Evolutionary conservation across 2,797 vertebrate genomes (phyloP), one percentile per base, ranked within the genome.

Genomic region (Nyctalus aviator): DNA sequence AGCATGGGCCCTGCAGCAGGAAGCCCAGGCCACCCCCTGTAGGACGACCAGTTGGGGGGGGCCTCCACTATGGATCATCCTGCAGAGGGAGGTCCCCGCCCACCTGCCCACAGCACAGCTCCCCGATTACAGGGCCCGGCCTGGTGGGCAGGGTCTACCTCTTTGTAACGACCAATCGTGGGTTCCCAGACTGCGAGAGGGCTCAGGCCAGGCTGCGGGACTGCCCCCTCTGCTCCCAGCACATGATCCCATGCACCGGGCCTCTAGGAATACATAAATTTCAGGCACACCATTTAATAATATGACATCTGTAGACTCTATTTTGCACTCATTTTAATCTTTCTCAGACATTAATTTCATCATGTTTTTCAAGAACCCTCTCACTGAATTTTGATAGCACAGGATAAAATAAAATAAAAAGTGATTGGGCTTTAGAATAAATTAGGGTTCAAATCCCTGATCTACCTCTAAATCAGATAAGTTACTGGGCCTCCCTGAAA

Each of bases 381-480:
- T 79, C 8, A 27, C 53, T 92, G 91, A 90, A 92, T 53, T 59
- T n/a, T 72, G 66, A 37, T 10, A 30, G 20, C 71, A 57, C 1
- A 2, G 15, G n/a, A 48, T 14, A 62, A 62, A 62, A 62, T 62
- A 62, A 62, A 30, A 75, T 64, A 64, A 48, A 73, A 88, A 53
- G 8, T 46, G 32, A 32, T 77, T 55, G 30, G 18, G 48, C 30
- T 92, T 93, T 68, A 6, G 13, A 71, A 32, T 75, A 75, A 84
- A 88, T 64, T 73, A 85, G 14, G 3, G 9, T 77, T 83, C 53
- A 87, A 72, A 46, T 81, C 6, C 21, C n/a, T 84, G 46, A 82
- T 3, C 7, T 35, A 35, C 17, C 44, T 53, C 37, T 76, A 62
- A 75, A 17, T 48, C 77, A 30, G 10, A 0, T 79, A 68, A 46